Percentiles rank a stretch among this genome's conserved stretches.
Conservation (phyloP, 2,113 vertebrate genomes). For the Agapornis roseicollis region DNA sequence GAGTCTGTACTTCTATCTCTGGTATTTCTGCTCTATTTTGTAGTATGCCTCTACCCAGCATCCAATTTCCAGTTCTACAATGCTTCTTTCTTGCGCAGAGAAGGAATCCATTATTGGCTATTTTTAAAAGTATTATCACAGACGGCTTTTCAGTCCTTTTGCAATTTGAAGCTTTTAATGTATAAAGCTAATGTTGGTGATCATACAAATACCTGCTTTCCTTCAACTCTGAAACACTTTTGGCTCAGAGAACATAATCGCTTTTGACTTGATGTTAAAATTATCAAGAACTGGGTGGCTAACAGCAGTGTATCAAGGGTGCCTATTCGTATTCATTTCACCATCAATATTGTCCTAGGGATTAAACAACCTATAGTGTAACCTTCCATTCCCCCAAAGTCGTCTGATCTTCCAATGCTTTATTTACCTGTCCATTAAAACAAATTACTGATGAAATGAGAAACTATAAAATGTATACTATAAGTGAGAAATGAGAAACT, state of each 20-base stretch:
- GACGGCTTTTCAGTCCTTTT: background rate
- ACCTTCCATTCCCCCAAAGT: background rate
- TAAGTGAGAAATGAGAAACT: background rate
- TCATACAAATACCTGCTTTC: background rate
- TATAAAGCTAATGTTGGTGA: background rate
- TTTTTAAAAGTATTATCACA: background rate
- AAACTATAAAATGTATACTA: background rate
- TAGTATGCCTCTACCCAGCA: background rate
- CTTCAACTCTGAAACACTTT: background rate
- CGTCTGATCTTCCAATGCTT: background rate
- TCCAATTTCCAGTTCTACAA: background rate
- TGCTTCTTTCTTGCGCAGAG: background rate
- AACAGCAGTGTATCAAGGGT: background rate
- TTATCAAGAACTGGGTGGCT: background rate
- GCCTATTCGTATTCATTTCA: background rate
- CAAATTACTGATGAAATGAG: background rate
- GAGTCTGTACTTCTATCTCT: background rate
- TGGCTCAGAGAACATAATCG: background rate
- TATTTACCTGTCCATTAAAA: background rate
- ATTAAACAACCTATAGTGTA: background rate
- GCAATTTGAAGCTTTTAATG: background rate
- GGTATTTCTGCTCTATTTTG: background rate
- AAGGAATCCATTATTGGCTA: background rate
- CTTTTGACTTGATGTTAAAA: background rate
- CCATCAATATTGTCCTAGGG: background rate